Conservation (phyloP, 2,888 invertebrate species). For the Siphonodentalium dalli region DNA sequence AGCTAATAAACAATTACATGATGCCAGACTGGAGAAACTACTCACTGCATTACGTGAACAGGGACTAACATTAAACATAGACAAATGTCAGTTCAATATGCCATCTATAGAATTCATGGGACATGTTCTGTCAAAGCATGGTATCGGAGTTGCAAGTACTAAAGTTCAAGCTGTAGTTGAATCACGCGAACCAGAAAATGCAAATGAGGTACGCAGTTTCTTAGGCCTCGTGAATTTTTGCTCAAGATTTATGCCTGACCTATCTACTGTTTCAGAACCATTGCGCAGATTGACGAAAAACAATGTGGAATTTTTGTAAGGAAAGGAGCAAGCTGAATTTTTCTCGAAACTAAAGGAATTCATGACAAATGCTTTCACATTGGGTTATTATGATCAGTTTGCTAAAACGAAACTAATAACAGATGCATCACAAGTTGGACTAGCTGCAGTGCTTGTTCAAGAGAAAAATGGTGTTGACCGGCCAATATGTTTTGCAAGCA, state of each 20-base stretch:
- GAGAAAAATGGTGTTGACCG: constrained; percentile 1
- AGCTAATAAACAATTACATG: constrained; percentile 24
- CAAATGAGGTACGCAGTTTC: constrained; percentile 29
- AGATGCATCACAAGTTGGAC: constrained; percentile 24
- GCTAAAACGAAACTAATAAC: constrained; percentile 19
- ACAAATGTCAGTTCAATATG: constrained; percentile 28
- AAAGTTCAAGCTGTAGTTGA: constrained; percentile 25
- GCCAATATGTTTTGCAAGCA: constrained; percentile 22
- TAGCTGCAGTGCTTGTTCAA: constrained; percentile 24
- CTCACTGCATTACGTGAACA: constrained; percentile 9
- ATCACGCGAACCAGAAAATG: constrained; percentile 21
- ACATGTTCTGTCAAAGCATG: constrained; percentile 19
- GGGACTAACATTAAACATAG: constrained; percentile 24
- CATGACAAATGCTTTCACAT: constrained; percentile 1
- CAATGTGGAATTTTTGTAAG: constrained; percentile 7
- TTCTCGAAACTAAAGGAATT: not conserved
- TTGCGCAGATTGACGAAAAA: not conserved
- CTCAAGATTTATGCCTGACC: constrained; percentile 12
- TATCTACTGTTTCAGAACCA: constrained; percentile 11
- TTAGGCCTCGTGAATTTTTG: constrained; percentile 24
- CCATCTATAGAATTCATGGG: constrained; percentile 23
- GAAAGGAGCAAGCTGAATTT: constrained; percentile 1
- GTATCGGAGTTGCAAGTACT: constrained; percentile 12
- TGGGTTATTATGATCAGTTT: not conserved
- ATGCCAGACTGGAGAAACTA: constrained; percentile 9